Evolutionary conservation across 1,140 invertebrate genomes (phyloP).

Genomic region (Myzus persicae): DNA sequence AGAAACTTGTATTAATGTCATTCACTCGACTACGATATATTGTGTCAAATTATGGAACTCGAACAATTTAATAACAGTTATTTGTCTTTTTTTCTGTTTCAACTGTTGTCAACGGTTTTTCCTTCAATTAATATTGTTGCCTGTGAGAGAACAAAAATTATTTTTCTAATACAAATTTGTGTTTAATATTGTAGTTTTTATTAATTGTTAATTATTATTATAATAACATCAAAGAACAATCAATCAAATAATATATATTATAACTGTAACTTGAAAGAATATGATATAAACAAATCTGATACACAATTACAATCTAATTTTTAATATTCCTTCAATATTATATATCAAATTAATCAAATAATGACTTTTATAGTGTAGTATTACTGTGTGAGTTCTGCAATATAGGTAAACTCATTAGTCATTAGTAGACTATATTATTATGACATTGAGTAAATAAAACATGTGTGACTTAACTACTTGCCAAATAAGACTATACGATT

Average conservation of each 20-base stretch:
- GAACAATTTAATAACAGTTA: conserved; percentile 1
- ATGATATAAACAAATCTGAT: not conserved
- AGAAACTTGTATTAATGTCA: not conserved
- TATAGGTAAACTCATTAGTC: not conserved
- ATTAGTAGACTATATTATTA: not conserved
- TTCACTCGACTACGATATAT: not conserved
- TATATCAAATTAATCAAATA: not conserved
- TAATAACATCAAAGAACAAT: not conserved
- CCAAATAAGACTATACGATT: not conserved
- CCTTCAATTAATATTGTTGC: not conserved
- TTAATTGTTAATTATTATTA: not conserved
- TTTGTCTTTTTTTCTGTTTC: not conserved
- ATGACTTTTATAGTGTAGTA: not conserved
- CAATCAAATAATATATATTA: not conserved
- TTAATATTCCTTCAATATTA: not conserved
- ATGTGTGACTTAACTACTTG: not conserved
- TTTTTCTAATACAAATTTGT: not conserved
- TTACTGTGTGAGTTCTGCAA: not conserved
- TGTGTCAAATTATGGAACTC: not conserved
- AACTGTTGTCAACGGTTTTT: not conserved
- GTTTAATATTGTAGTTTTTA: not conserved
- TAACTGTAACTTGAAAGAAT: not conserved
- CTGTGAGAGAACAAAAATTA: not conserved
- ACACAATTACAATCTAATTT: not conserved
- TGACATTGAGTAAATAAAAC: not conserved